phyloP scores from a whole-genome alignment of 2,797 vertebrate genomes.

The Platyrinchus mystaceus region DNA sequence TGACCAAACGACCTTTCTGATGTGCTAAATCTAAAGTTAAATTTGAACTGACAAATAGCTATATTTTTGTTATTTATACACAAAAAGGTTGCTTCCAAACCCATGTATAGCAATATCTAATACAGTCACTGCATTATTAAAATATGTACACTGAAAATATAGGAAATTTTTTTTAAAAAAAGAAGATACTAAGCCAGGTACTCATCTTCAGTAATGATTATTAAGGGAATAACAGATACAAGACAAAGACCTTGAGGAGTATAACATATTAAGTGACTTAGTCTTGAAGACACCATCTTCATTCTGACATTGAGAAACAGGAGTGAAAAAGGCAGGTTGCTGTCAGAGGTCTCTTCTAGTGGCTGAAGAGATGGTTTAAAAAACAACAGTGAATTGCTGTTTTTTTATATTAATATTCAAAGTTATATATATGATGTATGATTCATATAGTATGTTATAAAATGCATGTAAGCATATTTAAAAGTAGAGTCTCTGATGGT shows the following conservation, averaged over 20 bases:
- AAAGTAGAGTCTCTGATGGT: neutral
- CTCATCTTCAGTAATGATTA: neutral
- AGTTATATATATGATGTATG: neutral
- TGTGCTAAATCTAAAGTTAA: neutral
- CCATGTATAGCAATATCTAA: neutral
- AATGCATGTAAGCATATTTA: neutral
- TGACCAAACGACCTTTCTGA: neutral
- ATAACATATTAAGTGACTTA: neutral
- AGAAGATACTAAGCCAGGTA: neutral
- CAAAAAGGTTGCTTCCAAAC: neutral
- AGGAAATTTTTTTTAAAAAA: neutral
- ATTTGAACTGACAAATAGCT: neutral
- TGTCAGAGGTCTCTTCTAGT: neutral
- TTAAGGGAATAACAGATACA: neutral
- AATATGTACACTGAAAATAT: neutral
- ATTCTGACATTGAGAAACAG: neutral
- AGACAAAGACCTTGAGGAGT: neutral
- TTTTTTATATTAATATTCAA: neutral
- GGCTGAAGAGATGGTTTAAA: neutral
- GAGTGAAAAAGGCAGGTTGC: neutral
- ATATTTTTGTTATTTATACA: neutral
- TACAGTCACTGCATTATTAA: neutral
- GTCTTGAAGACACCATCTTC: neutral
- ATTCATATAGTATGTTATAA: neutral
- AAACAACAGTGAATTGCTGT: neutral